Conservation (phyloP, 2,797 vertebrate genomes). For the Pampus argenteus region DNA sequence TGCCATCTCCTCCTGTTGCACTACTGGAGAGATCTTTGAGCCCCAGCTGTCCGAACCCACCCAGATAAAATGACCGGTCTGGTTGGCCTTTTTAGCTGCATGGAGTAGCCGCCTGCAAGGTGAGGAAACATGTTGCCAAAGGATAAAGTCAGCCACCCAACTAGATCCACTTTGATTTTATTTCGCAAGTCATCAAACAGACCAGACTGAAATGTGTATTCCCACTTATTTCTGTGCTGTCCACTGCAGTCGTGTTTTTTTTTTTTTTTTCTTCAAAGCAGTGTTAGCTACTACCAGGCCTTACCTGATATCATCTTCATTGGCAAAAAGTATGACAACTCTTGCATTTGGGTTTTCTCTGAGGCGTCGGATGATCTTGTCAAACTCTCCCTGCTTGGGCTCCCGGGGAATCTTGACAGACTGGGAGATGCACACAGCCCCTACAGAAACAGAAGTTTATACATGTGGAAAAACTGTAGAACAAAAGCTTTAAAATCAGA, state of each 20-base stretch:
- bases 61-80: slow-evolving; percentile 98
- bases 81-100: slow-evolving; percentile 94
- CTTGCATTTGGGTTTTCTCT: slow-evolving; percentile 95
- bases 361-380: slow-evolving; percentile 95
- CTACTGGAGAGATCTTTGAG: slow-evolving; percentile 95
- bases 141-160: slow-evolving; percentile 65
- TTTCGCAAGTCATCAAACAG: slow-evolving; percentile 51
- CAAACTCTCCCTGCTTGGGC: slow-evolving; percentile 92
- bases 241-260: slow-evolving; percentile 17
- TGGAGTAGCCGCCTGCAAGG: slow-evolving; percentile 91
- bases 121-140: slow-evolving; percentile 66
- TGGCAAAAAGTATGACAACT: slow-evolving; percentile 95
- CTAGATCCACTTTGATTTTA: slow-evolving; percentile 58
- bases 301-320: slow-evolving; percentile 98
- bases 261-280: slow-evolving; percentile 54
- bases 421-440: slow-evolving; percentile 95
- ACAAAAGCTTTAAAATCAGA: background rate
- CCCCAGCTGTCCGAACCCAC: slow-evolving; percentile 99
- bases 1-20: slow-evolving; percentile 95
- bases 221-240: slow-evolving; percentile 3
- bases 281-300: slow-evolving; percentile 27
- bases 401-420: slow-evolving; percentile 98
- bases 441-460: slow-evolving; percentile 75
- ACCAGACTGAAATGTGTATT: slow-evolving; percentile 4
- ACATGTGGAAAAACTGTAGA: background rate